Evolutionary conservation across 2,888 invertebrate species (phyloP), one percentile per base, ranked within the genome.

Genomic region (Drosophila recens): DNA sequence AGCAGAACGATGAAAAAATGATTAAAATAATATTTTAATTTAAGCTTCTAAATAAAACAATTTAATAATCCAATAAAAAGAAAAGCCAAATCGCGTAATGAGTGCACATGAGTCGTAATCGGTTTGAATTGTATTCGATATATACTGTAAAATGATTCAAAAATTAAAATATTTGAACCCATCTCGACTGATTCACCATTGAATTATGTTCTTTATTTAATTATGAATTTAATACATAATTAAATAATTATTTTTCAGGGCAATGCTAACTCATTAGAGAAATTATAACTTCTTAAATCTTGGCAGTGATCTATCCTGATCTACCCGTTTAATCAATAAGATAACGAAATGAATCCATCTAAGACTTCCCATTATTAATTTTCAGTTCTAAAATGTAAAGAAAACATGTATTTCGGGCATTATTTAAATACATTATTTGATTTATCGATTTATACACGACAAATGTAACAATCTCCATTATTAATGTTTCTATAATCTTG

Each of bases 1-100:
- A 66, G 56, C 69, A 82, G 71, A 85, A 67, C 65, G 77, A 75
- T 75, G 79, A 81, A 71, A 75, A 49, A 82, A 87, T 76, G 75
- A 87, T 86, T 84, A 87, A 87, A 79, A 79, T 90, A 89, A 89
- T 87, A 89, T 88, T 86, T 89, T 88, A 90, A 79, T 90, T 88
- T 88, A 89, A 90, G 90, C 90, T 88, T 88, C 90, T 83, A 84
- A 90, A 90, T 90, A 88, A 86, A 89, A 88, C 82, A 88, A 89
- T 89, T 89, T 88, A 90, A 79, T 82, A 85, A 83, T 83, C 83
- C 75, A 87, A 90, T 85, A 85, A 86, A 85, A 64, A 49, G 40
- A 63, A 76, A 71, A 67, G 53, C 64, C 69, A 68, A 79, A 69
- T 20, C 27, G 33, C 42, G 13, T 42, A 23, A 42, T 33, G 52